phyloP scores from a whole-genome alignment of 2,113 vertebrate genomes.

The Mungos mungo region DNA sequence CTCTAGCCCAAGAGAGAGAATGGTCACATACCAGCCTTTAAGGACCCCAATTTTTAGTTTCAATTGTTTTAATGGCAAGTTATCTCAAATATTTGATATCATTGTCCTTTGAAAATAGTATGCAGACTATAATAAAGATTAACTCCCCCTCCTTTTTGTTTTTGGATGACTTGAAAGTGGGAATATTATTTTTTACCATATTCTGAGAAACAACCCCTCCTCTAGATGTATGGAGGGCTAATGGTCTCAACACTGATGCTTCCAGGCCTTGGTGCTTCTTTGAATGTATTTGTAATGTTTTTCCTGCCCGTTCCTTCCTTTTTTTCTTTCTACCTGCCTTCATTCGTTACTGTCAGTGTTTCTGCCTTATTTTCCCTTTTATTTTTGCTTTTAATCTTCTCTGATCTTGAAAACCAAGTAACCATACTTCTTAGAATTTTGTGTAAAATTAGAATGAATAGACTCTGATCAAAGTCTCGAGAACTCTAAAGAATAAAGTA shows the following conservation, averaged over 20 bases:
- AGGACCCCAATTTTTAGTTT: neutral
- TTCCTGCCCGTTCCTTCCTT: neutral
- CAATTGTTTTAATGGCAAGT: neutral
- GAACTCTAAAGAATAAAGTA: neutral
- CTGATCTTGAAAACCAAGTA: neutral
- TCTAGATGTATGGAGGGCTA: neutral
- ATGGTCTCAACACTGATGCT: neutral
- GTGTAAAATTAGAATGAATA: constrained; percentile 10
- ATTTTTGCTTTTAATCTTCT: neutral
- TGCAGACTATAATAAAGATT: neutral
- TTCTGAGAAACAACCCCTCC: neutral
- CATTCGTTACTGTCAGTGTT: neutral
- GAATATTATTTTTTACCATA: neutral
- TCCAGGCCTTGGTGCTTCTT: neutral
- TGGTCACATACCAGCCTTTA: neutral
- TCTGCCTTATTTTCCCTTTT: neutral
- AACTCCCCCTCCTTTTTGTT: neutral
- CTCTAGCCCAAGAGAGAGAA: neutral
- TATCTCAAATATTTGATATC: neutral
- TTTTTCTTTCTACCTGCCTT: no score
- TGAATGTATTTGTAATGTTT: neutral
- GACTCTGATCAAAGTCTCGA: neutral
- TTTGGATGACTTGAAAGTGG: neutral
- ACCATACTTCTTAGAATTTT: neutral
- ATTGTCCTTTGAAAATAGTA: neutral